phyloP scores from a whole-genome alignment of 2,113 vertebrate species.

The Glaucomys volans region DNA sequence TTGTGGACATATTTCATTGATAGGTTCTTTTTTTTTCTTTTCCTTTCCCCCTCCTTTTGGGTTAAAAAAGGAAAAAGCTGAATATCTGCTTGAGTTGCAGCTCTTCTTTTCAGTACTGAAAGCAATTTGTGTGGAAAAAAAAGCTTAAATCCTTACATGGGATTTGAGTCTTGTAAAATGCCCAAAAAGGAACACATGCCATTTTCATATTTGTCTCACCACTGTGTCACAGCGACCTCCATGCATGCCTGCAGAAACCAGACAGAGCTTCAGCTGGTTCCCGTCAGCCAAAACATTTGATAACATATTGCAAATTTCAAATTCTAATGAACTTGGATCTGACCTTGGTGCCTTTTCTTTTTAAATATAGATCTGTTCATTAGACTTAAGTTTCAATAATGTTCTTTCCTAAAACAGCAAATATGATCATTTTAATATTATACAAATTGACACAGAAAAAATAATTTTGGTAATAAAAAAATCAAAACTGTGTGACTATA shows the following conservation, averaged over 20 bases:
- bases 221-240: background rate
- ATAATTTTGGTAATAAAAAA: background rate
- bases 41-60: background rate
- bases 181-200: background rate
- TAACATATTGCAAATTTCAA: background rate
- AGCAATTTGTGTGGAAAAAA: background rate
- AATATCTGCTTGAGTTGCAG: conserved; percentile 25
- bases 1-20: rapidly evolving
- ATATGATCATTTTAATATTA: background rate
- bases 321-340: no score
- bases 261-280: rapidly evolving
- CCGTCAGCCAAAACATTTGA: background rate
- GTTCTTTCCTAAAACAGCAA: background rate
- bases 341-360: background rate
- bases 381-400: background rate
- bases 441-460: background rate
- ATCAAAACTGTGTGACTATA: background rate
- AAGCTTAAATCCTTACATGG: background rate
- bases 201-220: background rate
- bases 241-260: background rate
- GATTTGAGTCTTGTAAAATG: background rate
- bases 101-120: conserved; percentile 14
- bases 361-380: no score
- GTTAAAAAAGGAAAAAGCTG: conserved; percentile 61
- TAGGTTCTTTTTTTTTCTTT: background rate